Conservation (phyloP, 2,888 invertebrate genomes). For the Drosophila antonietae region DNA sequence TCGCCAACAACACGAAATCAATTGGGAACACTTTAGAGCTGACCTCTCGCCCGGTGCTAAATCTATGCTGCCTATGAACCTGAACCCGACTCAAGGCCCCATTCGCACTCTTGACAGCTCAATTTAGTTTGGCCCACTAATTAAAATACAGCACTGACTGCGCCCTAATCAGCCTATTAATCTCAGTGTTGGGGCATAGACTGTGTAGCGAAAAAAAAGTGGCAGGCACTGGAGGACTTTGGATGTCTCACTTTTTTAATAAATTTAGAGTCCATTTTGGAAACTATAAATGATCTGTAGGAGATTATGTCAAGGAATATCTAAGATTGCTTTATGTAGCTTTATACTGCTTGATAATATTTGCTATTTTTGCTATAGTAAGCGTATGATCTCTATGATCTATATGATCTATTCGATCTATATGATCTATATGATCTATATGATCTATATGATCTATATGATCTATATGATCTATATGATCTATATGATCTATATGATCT, state of each 20-base stretch:
- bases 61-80: background rate
- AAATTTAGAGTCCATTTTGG: background rate
- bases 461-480: no score
- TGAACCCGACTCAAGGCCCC: conserved; percentile 52
- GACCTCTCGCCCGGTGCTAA: conserved; percentile 7
- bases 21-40: conserved; percentile 31
- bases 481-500: no score
- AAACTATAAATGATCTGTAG: no score
- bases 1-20: conserved; percentile 41
- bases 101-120: conserved; percentile 66
- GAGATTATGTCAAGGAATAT: no score
- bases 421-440: no score
- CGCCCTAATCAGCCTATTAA: conserved; percentile 67
- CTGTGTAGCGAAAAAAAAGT: conserved; percentile 11
- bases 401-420: no score
- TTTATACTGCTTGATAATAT: no score
- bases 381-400: no score
- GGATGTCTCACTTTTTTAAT: conserved; percentile 17
- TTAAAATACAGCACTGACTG: conserved; percentile 62
- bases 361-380: no score
- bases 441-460: no score
- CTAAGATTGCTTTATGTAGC: no score
- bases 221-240: conserved; percentile 13
- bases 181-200: conserved; percentile 53
- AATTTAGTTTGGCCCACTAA: conserved; percentile 57